Base-by-base conservation (phyloP, 2,888 invertebrate genomes). In the Eilema caniola region DNA sequence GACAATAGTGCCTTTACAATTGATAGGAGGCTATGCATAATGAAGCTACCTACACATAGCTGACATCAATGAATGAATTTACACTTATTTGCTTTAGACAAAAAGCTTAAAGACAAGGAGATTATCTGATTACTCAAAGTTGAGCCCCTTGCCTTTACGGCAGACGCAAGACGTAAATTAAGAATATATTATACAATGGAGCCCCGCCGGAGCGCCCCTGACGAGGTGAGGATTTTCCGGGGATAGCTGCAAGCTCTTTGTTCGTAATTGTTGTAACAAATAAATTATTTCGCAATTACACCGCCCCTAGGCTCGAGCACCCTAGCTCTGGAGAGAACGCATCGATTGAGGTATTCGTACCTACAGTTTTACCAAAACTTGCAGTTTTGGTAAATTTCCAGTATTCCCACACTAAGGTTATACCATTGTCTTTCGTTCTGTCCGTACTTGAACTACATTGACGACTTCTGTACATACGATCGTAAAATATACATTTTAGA, bases 51-150 rank as follows among this genome's bases (percentile, higher is more conserved):
- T 28, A 28, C 53, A 0, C 10, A n/a, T n/a, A 53, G 53, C 53
- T 53, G 8, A 53, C 53, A n/a, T 2, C 53, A 20, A 53, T n/a
- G 53, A 53, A n/a, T 53, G 53, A n/a, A 53, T 53, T 53, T 53
- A 53, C 53, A 53, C n/a, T n/a, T n/a, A n/a, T 53, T 53, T 53
- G n/a, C 10, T 53, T 53, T 53, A 53, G 53, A 53, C 53, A 53
- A 53, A n/a, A n/a, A 53, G 53, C 53, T 53, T 53, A n/a, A 53
- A 53, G 53, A 53, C 53, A 53, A 53, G 53, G 53, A 53, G 53
- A 53, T 53, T n/a, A 53, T 53, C 53, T n/a, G 53, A 53, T 53
- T 53, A 53, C 53, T 53, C 10, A n/a, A 53, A 53, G n/a, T 53
- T 53, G 53, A 53, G n/a, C 47, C 53, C 53, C n/a, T 47, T n/a